Base-by-base conservation (phyloP, 2,113 vertebrate species). In the Bucco capensis region DNA sequence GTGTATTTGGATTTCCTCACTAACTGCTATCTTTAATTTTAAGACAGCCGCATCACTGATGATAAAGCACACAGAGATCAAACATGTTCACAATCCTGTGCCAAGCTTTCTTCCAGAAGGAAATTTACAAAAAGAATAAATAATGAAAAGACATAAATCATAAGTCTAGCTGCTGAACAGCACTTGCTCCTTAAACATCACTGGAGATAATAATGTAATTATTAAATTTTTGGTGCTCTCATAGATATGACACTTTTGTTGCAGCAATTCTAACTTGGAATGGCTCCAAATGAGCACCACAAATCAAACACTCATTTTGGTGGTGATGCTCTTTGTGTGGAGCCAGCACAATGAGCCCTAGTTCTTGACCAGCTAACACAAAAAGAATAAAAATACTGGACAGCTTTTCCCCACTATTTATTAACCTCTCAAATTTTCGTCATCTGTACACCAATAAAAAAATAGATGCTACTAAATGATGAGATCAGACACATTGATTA, bases 401-500 rank as follows among this genome's bases (percentile, higher is more conserved):
- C 33, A 83, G 89, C 23, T 82, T 86, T 66, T 40, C n/a, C 25
- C 27, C 28, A 35, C 80, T 73, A 62, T 89, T 95, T 96, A 97
- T 89, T 93, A 95, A 94, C 56, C 65, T 83, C 83, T 83, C 71
- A 92, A 80, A 86, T 77, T 88, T 95, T 86, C 93, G 78, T 74
- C 71, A 78, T 80, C 46, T 74, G 14, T 79, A 74, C 50, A 70
- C 37, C 83, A 53, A 54, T 57, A 23, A 79, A 92, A 86, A 82
- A 90, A 86, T n/a, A n/a, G 18, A 79, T 92, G 86, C 70, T 51
- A 58, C 85, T 73, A 92, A 79, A 82, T 83, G 75, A 93, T 64
- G 85, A 61, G 85, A 89, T 89, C 76, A 93, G 89, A 87, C 92
- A 94, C 75, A 90, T 16, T 85, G 78, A 96, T 92, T 92, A 93